phyloP scores from a whole-genome alignment of 2,113 vertebrate genomes.

The Sapayoa aenigma region DNA sequence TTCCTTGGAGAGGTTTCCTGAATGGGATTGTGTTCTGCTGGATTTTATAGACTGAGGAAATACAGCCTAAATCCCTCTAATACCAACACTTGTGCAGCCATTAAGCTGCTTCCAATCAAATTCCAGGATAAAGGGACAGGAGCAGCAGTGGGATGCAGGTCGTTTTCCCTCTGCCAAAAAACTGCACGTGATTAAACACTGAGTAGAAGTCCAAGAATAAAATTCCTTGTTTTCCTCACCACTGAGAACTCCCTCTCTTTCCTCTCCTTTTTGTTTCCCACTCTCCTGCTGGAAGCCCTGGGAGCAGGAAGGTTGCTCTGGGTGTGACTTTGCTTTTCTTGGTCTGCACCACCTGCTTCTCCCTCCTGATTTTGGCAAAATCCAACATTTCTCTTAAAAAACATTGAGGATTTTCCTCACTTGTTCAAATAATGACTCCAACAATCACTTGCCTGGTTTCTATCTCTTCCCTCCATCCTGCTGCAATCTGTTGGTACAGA shows the following conservation, averaged over 20 bases:
- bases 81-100: not conserved
- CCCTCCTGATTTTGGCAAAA: not conserved
- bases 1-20: not conserved
- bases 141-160: not conserved
- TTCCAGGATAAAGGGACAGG: not conserved
- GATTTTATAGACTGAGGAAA: not conserved
- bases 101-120: not conserved
- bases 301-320: not conserved
- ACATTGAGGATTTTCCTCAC: not conserved
- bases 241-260: not conserved
- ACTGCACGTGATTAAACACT: not conserved
- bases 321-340: not conserved
- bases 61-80: not conserved
- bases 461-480: not conserved
- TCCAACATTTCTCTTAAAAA: not conserved
- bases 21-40: not conserved
- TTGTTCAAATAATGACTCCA: not conserved
- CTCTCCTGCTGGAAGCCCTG: not conserved
- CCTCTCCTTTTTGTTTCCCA: not conserved
- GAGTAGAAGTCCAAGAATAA: not conserved
- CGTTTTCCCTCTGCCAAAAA: not conserved
- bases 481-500: not conserved
- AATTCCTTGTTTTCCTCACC: not conserved
- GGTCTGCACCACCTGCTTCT: not conserved
- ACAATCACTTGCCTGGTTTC: not conserved